Evolutionary conservation across 2,888 invertebrate genomes (phyloP), one percentile per base, ranked within the genome.

Genomic region (Reticulitermes lucifugus): DNA sequence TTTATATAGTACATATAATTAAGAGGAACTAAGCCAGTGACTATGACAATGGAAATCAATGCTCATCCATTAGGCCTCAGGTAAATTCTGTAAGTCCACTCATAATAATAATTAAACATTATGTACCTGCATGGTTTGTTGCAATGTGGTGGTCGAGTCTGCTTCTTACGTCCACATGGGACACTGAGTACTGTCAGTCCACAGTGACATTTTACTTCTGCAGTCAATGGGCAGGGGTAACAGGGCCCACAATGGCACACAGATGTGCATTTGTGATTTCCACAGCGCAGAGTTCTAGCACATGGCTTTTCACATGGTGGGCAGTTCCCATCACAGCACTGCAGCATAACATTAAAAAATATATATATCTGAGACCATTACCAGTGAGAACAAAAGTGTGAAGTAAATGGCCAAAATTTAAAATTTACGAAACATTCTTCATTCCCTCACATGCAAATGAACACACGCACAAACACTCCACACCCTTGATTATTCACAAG

Each of bases 261-360:
- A 79, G 95, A 95, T 5, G 93, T 91, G 89, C 97, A 98, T 90
- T 97, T 97, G 90, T 98, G 98, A 86, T 96, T 96, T 22, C 96
- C 95, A 90, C 98, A 98, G 51, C 94, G 94, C 14, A 98, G 91
- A 0, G 94, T 94, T 88, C 95, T 95, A 65, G 96, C 96, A 90
- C 98, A 99, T 0, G 94, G 91, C 90, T 97, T 96, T 89, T 97
- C 96, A 90, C 98, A 98, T 0, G 95, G 94, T 9, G 95, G 94
- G 89, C 98, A 98, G 89, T 94, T 94, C 3, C 96, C 96, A 90
- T 96, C 95, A 90, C 98, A 98, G 89, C 98, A 98, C 94, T 95
- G 89, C 55, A 55, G 4, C 55, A 55, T 55, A 55, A 55, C 18
- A 55, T 55, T 2, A 18, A 84, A 90, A 90, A 84, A 85, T 84